Conservation (phyloP, 2,888 invertebrate genomes). For the Herminia tarsipennalis region DNA sequence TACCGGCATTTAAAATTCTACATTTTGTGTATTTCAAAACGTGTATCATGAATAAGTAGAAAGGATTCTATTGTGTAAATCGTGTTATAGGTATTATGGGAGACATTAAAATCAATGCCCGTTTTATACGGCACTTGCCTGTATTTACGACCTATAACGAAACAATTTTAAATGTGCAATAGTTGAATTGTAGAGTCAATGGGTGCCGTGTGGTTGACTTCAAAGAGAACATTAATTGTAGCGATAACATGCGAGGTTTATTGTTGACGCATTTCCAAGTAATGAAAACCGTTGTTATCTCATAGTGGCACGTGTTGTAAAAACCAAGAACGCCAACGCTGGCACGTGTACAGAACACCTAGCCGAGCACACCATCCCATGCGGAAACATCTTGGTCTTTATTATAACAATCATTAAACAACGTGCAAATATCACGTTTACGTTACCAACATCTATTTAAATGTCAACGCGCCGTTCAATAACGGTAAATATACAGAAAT, state of each 20-base stretch:
- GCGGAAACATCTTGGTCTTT: slow-evolving; percentile 45
- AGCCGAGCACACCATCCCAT: slow-evolving; percentile 42
- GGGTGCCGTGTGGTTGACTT: slow-evolving; percentile 25
- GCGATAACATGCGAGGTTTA: slow-evolving; percentile 53
- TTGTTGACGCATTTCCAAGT: slow-evolving; percentile 56
- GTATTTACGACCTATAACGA: slow-evolving; percentile 5
- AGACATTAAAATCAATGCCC: slow-evolving; percentile 5
- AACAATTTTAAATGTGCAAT: slow-evolving; percentile 31
- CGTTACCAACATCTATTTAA: slow-evolving; percentile 20
- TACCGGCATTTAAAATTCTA: slow-evolving; percentile 13
- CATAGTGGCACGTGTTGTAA: slow-evolving; percentile 51
- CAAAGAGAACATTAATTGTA: slow-evolving; percentile 42
- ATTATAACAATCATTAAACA: slow-evolving; percentile 22
- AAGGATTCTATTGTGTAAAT: neutral
- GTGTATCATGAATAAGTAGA: neutral
- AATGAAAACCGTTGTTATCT: slow-evolving; percentile 58
- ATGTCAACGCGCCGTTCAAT: slow-evolving; percentile 55
- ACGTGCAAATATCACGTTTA: slow-evolving; percentile 17
- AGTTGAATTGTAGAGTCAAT: slow-evolving; percentile 29
- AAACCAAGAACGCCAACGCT: slow-evolving; percentile 27
- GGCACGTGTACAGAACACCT: slow-evolving; percentile 52
- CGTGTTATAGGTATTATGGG: neutral
- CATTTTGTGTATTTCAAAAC: neutral
- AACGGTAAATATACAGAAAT: slow-evolving; percentile 49
- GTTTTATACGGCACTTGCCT: slow-evolving; percentile 3